Conservation (phyloP, 2,888 invertebrate genomes). For the Cephus runcator region DNA sequence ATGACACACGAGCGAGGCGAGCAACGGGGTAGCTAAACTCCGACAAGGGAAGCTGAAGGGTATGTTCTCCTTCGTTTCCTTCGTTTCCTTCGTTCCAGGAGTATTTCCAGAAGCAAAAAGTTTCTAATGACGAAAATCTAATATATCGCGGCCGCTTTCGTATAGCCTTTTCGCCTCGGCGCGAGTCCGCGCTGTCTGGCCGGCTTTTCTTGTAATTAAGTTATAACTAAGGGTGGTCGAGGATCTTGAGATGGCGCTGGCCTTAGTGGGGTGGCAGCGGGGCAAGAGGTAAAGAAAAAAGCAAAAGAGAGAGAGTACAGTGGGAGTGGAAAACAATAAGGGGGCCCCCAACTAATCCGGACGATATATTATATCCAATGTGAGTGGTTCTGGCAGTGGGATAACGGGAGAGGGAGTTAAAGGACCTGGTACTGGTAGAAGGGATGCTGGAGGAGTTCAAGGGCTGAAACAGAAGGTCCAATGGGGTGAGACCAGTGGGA, state of each 20-base stretch:
- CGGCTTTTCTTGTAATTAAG: constrained; percentile 64
- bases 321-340: constrained; percentile 64
- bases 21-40: too few species aligned
- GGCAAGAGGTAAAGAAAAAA: constrained; percentile 11
- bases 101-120: constrained; percentile 44
- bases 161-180: constrained; percentile 8
- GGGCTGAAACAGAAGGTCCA: constrained; percentile 5
- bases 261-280: constrained; percentile 26
- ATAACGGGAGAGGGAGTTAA: constrained; percentile 22
- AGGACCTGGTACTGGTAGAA: constrained; percentile 16
- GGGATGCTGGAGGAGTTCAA: constrained; percentile 18
- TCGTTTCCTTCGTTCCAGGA: not conserved
- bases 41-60: too few species aligned
- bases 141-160: constrained; percentile 18
- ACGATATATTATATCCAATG: constrained; percentile 62
- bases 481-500: constrained; percentile 21
- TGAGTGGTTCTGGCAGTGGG: constrained; percentile 57
- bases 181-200: constrained; percentile 34
- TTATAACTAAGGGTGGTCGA: constrained; percentile 53
- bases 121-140: constrained; percentile 60
- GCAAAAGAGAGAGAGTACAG: constrained; percentile 9
- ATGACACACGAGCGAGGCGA: too few species aligned
- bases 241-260: constrained; percentile 18
- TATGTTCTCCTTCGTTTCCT: too few species aligned
- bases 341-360: constrained; percentile 56